Conservation (phyloP, 1,140 invertebrate genomes). For the Rhopalosiphum maidis region DNA sequence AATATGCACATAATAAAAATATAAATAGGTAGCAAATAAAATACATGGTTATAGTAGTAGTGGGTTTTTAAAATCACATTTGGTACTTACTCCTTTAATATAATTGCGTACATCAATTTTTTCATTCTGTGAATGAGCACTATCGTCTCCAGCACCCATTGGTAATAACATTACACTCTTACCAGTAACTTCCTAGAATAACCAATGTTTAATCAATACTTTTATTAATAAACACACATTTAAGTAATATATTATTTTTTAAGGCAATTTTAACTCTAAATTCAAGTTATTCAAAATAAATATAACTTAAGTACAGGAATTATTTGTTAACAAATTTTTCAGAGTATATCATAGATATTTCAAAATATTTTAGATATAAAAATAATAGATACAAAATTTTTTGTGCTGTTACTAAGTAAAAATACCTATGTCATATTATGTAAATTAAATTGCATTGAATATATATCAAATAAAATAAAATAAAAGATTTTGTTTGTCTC, state of each 20-base stretch:
- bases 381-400: too few relatives aligned
- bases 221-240: neutral
- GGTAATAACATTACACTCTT: constrained; percentile 93
- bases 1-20: neutral
- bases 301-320: too few relatives aligned
- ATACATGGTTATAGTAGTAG: neutral
- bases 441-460: neutral
- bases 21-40: neutral
- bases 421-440: neutral
- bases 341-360: neutral
- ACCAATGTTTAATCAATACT: neutral
- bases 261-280: neutral
- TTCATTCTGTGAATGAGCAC: constrained; percentile 98
- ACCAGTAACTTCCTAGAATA: constrained; percentile 83
- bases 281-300: too few relatives aligned
- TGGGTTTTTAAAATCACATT: neutral
- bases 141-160: constrained; percentile 91
- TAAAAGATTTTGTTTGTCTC: neutral
- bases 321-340: too few relatives aligned
- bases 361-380: neutral
- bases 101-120: constrained; percentile 93
- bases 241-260: neutral
- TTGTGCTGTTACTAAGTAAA: too few relatives aligned
- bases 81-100: constrained; percentile 80
- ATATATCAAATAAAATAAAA: neutral